Conservation (phyloP, 2,888 invertebrate genomes). For the Druceiella hillmani region DNA sequence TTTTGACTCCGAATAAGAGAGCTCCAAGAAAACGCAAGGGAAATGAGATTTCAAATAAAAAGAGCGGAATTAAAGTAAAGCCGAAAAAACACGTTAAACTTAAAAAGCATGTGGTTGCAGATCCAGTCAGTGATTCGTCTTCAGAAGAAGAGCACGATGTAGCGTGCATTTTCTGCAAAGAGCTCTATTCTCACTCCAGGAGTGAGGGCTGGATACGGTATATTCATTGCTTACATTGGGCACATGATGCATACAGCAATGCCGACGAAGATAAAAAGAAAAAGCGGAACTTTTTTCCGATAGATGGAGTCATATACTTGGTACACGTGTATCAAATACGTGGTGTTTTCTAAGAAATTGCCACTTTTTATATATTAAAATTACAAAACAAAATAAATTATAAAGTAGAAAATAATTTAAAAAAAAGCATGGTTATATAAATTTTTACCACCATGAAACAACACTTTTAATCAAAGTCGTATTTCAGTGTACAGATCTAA, state of each 20-base stretch:
- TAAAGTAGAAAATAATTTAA: no score
- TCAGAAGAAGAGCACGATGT: background rate
- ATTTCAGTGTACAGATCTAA: no score
- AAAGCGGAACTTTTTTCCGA: no score
- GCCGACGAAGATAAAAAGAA: constrained; percentile 1
- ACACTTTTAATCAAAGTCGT: no score
- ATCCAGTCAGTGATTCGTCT: background rate
- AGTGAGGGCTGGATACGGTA: background rate
- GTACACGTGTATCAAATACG: no score
- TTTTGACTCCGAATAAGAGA: background rate
- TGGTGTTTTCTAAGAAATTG: no score
- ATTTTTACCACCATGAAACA: no score
- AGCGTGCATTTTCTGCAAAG: background rate
- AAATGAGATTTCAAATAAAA: background rate
- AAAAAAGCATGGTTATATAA: no score
- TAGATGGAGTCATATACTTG: no score
- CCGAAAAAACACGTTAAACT: background rate
- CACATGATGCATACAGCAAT: background rate
- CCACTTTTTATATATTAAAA: no score
- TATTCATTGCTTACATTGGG: background rate
- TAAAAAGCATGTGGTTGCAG: background rate
- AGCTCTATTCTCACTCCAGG: background rate
- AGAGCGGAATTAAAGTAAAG: background rate
- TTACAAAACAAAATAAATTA: no score
- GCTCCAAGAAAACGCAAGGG: background rate